Evolutionary conservation across 2,797 vertebrate genomes (phyloP).

Genomic region (Phyllotis vaccarum): DNA sequence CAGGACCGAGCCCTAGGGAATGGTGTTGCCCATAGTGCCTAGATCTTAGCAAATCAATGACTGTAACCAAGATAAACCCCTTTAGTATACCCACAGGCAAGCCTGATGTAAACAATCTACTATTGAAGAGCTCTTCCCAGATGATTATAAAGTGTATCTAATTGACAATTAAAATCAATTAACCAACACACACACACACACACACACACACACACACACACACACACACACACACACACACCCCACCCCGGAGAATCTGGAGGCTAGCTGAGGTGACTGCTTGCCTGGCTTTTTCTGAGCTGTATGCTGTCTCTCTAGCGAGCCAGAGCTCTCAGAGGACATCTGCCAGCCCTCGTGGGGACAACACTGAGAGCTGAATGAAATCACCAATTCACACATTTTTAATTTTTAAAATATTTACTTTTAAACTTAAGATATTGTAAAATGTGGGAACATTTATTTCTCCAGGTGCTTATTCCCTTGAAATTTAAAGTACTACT

Average conservation of each 20-base stretch:
- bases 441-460: not conserved
- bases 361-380: conserved; percentile 10
- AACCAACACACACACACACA: not conserved
- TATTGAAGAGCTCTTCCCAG: not conserved
- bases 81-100: not conserved
- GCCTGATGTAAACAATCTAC: no score
- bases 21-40: no score
- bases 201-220: not conserved
- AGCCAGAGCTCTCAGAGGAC: conserved; percentile 74
- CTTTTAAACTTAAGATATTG: not conserved
- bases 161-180: not conserved
- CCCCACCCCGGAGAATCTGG: not conserved
- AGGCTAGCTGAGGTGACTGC: not conserved
- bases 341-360: conserved; percentile 68
- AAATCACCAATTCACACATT: not conserved
- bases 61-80: not conserved
- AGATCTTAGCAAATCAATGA: not conserved
- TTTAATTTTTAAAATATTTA: not conserved
- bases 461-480: not conserved
- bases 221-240: not conserved
- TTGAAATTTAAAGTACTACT: not conserved
- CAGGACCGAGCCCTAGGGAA: not conserved
- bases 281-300: conserved; percentile 42
- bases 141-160: not conserved
- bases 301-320: conserved; percentile 74